Conservation (phyloP, 2,888 invertebrate genomes). For the Meandrusa payeni region DNA sequence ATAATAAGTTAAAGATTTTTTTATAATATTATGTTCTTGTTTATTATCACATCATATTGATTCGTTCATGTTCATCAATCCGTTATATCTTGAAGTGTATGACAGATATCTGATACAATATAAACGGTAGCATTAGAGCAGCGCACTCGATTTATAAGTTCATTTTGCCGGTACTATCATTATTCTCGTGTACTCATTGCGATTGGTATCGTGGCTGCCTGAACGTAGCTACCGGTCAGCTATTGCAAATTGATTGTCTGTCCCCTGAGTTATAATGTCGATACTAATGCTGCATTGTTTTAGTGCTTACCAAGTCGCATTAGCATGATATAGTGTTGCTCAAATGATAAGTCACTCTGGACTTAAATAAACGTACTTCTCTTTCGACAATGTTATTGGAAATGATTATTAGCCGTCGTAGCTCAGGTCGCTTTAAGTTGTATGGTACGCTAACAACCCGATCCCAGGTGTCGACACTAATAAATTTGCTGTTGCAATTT, state of each 20-base stretch:
- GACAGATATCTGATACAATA: slow-evolving; percentile 16
- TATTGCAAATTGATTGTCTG: slow-evolving; percentile 22
- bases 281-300: slow-evolving; percentile 17
- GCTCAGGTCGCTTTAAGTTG: no score
- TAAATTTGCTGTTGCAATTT: no score
- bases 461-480: no score
- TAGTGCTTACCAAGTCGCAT: not conserved
- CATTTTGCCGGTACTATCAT: slow-evolving; percentile 20
- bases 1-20: no score
- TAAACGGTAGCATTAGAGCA: slow-evolving; percentile 11
- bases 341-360: no score
- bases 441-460: no score
- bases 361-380: no score
- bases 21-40: no score
- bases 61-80: slow-evolving; percentile 5
- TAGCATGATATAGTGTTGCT: no score
- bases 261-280: slow-evolving; percentile 6
- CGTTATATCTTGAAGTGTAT: not conserved
- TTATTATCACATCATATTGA: no score
- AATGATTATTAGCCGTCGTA: no score
- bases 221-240: slow-evolving; percentile 14
- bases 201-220: slow-evolving; percentile 16
- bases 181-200: slow-evolving; percentile 21
- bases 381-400: no score
- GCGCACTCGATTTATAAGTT: slow-evolving; percentile 20